Evolutionary conservation across 2,888 invertebrate species (phyloP).

Genomic region (Pycnomerus fuliginosus): DNA sequence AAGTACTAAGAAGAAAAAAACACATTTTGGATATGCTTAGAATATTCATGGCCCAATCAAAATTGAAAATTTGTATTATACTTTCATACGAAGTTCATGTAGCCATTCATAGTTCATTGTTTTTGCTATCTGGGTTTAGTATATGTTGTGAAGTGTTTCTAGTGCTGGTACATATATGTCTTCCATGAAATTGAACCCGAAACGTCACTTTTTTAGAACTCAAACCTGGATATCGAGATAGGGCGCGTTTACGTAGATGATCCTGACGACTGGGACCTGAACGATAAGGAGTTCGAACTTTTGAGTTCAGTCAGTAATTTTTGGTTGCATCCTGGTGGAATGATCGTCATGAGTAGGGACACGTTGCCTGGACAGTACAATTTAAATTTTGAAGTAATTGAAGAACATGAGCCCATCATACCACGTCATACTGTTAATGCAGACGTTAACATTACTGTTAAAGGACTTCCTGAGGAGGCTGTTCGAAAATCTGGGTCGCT

Average conservation of each 20-base stretch:
- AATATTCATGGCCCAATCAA: too few species aligned
- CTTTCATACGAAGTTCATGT: too few species aligned
- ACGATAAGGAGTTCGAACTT: slow-evolving; percentile 86
- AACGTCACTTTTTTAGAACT: slow-evolving; percentile 57
- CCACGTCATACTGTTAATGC: slow-evolving; percentile 73
- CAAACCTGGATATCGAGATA: slow-evolving; percentile 77
- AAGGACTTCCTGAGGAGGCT: slow-evolving; percentile 87
- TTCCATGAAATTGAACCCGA: background rate
- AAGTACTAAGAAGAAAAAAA: too few species aligned
- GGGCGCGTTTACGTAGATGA: slow-evolving; percentile 94
- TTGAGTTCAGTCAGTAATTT: slow-evolving; percentile 62
- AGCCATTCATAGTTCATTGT: too few species aligned
- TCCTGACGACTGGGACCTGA: slow-evolving; percentile 95
- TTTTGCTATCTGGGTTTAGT: too few species aligned
- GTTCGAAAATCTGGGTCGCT: slow-evolving; percentile 92
- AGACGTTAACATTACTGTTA: slow-evolving; percentile 82
- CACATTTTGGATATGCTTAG: too few species aligned
- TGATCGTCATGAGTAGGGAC: slow-evolving; percentile 82
- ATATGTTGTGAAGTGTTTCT: too few species aligned
- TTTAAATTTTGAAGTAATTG: slow-evolving; percentile 73
- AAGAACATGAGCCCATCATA: slow-evolving; percentile 62
- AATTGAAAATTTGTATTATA: too few species aligned
- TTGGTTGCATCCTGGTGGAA: slow-evolving; percentile 70
- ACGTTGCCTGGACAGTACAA: slow-evolving; percentile 74
- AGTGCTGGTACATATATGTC: too few species aligned